Conservation (phyloP, 2,113 vertebrate genomes). For the Myodes glareolus region DNA sequence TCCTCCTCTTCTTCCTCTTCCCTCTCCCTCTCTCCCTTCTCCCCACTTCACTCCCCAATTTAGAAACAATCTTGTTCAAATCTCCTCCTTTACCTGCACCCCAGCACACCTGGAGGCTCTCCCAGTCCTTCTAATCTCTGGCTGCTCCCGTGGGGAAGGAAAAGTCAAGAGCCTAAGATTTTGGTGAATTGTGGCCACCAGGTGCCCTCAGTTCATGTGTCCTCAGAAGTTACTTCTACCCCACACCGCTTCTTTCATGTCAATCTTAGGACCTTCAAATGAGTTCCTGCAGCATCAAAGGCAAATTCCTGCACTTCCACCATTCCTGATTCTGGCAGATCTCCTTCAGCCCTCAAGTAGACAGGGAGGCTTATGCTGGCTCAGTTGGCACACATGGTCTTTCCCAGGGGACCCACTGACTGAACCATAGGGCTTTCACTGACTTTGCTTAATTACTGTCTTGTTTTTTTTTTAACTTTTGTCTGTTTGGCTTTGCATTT, state of each 20-base stretch:
- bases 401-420: background rate
- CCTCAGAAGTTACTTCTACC: background rate
- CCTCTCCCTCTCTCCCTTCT: too few relatives aligned
- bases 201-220: background rate
- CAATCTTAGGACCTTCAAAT: background rate
- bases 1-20: too few relatives aligned
- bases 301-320: background rate
- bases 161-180: background rate
- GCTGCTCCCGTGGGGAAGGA: background rate
- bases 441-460: background rate
- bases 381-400: background rate
- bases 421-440: background rate
- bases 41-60: background rate
- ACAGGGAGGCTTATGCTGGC: too few relatives aligned
- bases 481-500: background rate
- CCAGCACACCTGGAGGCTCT: background rate
- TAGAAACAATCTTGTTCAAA: constrained; percentile 19
- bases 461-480: background rate
- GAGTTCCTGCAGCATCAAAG: background rate
- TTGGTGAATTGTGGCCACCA: background rate
- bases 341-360: background rate
- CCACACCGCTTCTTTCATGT: background rate
- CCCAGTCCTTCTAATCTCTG: background rate
- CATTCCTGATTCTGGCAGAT: background rate
- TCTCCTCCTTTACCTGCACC: background rate